Percentiles rank a stretch among this genome's conserved stretches.
phyloP scores from a whole-genome alignment of 2,888 invertebrate species.

The Drosophila kuntzei region DNA sequence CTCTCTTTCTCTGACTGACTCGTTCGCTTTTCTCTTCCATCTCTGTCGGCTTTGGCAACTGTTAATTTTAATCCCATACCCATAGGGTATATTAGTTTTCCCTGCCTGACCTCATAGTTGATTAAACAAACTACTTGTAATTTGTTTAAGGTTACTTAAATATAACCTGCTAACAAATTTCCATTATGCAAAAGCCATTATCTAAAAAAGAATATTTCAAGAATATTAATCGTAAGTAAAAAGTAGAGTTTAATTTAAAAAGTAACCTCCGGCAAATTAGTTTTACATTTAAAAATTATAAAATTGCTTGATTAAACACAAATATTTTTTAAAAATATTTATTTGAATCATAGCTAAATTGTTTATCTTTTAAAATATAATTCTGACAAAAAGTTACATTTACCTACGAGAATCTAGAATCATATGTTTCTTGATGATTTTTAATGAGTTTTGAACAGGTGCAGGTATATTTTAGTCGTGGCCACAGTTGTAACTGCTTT shows the following conservation, averaged over 20 bases:
- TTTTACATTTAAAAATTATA: not conserved
- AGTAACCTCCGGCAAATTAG: not conserved
- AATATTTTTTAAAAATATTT: too few relatives aligned
- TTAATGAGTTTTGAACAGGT: too few relatives aligned
- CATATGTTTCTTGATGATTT: too few relatives aligned
- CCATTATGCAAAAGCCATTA: not conserved
- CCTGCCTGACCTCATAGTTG: not conserved
- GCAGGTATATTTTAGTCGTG: slow-evolving; percentile 6
- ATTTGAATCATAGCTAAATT: too few relatives aligned
- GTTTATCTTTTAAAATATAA: too few relatives aligned
- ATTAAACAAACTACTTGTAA: not conserved
- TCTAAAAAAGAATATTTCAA: not conserved
- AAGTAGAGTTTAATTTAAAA: not conserved
- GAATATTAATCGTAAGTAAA: not conserved
- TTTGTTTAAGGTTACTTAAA: not conserved
- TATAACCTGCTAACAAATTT: not conserved
- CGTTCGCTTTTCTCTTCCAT: slow-evolving; percentile 1
- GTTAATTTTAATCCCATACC: slow-evolving; percentile 23
- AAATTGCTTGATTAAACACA: too few relatives aligned
- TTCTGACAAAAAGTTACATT: too few relatives aligned
- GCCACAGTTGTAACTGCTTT: not conserved
- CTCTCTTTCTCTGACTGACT: not conserved
- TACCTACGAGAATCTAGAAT: too few relatives aligned
- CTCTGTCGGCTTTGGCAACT: slow-evolving; percentile 18
- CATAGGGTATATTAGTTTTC: slow-evolving; percentile 22